Base-by-base conservation (phyloP, 53 echinoderm and acorn worm species). In the Apostichopus leukothele region DNA sequence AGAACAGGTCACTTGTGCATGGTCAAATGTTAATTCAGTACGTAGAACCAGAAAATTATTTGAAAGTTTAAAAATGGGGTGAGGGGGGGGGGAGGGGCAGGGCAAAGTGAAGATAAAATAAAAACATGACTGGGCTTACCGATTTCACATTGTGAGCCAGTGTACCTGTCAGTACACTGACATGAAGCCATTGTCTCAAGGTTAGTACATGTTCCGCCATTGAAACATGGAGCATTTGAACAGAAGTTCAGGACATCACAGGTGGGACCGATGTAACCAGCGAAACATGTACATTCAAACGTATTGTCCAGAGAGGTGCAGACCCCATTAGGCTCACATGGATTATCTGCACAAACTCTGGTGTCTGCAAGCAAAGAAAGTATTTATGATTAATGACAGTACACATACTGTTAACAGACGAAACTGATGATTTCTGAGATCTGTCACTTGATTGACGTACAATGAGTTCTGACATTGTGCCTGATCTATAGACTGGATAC, bases 121-220 rank as follows among this genome's bases (percentile, higher is more conserved):
- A 39, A 39, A 3, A 39, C 39, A 39, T 3, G 39, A 39, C 39
- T 39, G 39, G 6, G 71, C 71, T 71, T 60, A 85, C 75, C 84
- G 57, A 39, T 86, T 86, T 94, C 84, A 78, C 94, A 94, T 23
- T 78, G 88, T 53, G 75, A 12, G 1, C 94, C 94, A 63, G 83
- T 84, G 59, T 86, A 94, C 1, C 93, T 91, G 4, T 76, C 16
- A 21, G 83, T 68, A 61, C 93, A 93, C 19, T 78, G 50, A 86
- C 93, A 93, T 10, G 57, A 60, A 74, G 89, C 90, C 25, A 76
- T 23, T 39, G 60, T 75, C 14, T 52, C 67, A 50, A 79, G 81
- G 68, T 93, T 89, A 13, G 55, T 75, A 86, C 93, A 93, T 25
- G 91, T 90, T 3, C 90, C 93, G 59, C 93, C 93, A 90, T 93